Base-by-base conservation (phyloP, 2,113 vertebrate species). In the Gymnogyps californianus region DNA sequence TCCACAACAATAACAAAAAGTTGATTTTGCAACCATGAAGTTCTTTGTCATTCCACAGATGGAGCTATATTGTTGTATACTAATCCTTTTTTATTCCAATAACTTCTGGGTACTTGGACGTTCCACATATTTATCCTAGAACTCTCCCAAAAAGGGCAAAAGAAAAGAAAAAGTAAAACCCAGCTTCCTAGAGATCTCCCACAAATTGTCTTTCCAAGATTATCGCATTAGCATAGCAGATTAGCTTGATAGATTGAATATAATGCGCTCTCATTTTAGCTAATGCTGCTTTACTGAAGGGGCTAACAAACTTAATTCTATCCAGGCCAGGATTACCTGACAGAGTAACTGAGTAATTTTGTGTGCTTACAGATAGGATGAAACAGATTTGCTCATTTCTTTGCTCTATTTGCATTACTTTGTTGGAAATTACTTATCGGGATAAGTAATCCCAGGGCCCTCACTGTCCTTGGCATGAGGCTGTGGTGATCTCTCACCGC, bases 281-380 rank as follows among this genome's bases (percentile, higher is more conserved):
- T 94, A 91, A 95, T 79, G 83, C 83, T 91, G 61, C 89, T 91
- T 96, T 88, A 84, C 61, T 57, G 64, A 81, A 92, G 31, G 59
- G 61, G 25, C 83, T 93, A 96, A 92, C 74, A 95, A 97, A 87
- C 25, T 84, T 93, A 95, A 94, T 96, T 94, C 86, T 85, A 49
- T 57, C 52, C 74, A 72, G 83, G 49, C 16, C 54, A 91, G 95
- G 89, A 95, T 95, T 97, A 94, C 72, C 86, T 90, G 64, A 32
- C 38, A 52, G 32, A 83, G 16, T 87, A 74, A 86, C 55, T 58
- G 83, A 93, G 59, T 70, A 34, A 75, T 94, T 93, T 59, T 57
- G 26, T 80, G 26, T 58, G n/a, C 62, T 91, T 85, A 70, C 58
- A 72, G 83, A 82, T 22, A 64, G 32, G 51, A 75, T 74, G 32